phyloP scores from a whole-genome alignment of 2,113 vertebrate genomes.

The Brachyhypopomus occidentalis region DNA sequence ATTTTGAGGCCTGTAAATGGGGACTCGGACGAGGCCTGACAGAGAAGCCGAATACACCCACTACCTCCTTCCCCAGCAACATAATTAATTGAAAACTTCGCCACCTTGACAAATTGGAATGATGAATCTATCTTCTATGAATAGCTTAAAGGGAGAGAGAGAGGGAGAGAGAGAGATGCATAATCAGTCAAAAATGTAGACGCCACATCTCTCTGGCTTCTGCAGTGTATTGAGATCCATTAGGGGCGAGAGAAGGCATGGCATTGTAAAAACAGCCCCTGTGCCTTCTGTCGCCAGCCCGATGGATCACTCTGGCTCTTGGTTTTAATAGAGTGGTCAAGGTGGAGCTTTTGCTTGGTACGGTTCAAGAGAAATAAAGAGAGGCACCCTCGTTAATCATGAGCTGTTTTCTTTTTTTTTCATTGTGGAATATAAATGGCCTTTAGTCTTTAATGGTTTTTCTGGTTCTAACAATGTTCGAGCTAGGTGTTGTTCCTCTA shows the following conservation, averaged over 20 bases:
- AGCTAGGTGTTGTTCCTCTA: constrained; percentile 9
- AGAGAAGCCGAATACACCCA: constrained; percentile 83
- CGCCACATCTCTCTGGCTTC: constrained; percentile 85
- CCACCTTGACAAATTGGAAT: constrained; percentile 99
- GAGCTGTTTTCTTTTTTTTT: constrained; percentile 30
- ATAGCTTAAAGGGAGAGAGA: constrained; percentile 82
- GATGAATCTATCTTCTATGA: constrained; percentile 99
- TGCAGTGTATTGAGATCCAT: constrained; percentile 85
- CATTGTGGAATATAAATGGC: constrained; percentile 50
- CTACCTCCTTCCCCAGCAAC: constrained; percentile 75
- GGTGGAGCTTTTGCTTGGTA: constrained; percentile 79
- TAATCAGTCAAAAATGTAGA: constrained; percentile 99
- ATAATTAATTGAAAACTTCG: constrained; percentile 99
- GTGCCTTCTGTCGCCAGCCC: constrained; percentile 71
- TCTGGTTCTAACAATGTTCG: constrained; percentile 40
- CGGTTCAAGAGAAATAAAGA: constrained; percentile 71
- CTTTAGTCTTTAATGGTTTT: constrained; percentile 39
- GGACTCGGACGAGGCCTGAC: constrained; percentile 92
- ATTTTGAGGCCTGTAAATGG: constrained; percentile 97
- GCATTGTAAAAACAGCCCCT: constrained; percentile 76
- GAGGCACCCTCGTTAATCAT: constrained; percentile 68
- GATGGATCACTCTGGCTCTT: constrained; percentile 90
- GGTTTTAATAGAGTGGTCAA: constrained; percentile 89
- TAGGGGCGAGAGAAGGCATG: constrained; percentile 79
- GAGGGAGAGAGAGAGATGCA: constrained; percentile 77